Evolutionary conservation across 2,113 vertebrate species (phyloP).

Genomic region (Vicugna pacos): DNA sequence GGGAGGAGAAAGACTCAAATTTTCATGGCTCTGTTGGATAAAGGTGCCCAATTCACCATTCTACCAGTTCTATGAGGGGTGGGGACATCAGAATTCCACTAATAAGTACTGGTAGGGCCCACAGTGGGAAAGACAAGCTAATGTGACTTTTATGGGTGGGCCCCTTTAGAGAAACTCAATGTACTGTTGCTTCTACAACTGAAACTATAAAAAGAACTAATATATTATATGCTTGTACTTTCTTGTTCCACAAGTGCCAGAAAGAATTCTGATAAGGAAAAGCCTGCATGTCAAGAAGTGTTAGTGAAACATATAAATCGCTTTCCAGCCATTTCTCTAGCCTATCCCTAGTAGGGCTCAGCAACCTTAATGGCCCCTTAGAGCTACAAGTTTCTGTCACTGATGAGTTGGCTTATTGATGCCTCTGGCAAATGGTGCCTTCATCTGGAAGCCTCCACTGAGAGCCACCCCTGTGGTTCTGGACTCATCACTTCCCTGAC

Average conservation of each 20-base stretch:
- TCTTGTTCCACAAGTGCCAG: neutral
- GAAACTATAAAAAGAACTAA: neutral
- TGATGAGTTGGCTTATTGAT: neutral
- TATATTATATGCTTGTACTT: neutral
- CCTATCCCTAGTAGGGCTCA: neutral
- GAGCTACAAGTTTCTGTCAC: neutral
- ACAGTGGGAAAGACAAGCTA: neutral
- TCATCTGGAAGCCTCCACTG: neutral
- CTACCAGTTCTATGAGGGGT: neutral
- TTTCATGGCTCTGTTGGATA: neutral
- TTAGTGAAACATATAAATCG: neutral
- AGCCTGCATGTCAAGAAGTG: neutral
- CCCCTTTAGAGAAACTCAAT: neutral
- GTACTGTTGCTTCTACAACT: neutral
- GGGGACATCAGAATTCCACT: neutral
- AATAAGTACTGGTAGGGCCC: neutral
- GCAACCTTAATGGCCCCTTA: neutral
- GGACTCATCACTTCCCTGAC: neutral
- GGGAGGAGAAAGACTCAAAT: neutral
- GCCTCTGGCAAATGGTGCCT: neutral
- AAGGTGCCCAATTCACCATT: neutral
- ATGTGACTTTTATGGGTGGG: neutral
- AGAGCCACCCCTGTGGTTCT: neutral
- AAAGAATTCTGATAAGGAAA: neutral
- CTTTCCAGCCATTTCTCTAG: neutral